phyloP scores from a whole-genome alignment of 2,888 invertebrate genomes.

The Erpobdella octoculata region DNA sequence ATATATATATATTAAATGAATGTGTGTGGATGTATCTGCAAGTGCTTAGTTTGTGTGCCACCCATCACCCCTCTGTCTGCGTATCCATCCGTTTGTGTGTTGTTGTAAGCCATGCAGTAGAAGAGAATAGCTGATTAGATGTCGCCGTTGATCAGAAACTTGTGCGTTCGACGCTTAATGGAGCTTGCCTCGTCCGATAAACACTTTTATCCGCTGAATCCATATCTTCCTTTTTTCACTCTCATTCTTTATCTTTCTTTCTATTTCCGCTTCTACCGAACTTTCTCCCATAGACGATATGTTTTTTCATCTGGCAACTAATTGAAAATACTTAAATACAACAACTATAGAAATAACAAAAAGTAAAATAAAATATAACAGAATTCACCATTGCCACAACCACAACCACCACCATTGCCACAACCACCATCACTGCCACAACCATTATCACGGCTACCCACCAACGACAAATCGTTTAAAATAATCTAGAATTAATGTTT shows the following conservation, averaged over 20 bases:
- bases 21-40: no score
- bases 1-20: no score
- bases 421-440: no score
- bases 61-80: no score
- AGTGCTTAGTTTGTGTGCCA: no score
- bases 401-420: no score
- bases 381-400: no score
- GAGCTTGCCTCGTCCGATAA: constrained; percentile 7
- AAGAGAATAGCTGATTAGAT: constrained; percentile 7
- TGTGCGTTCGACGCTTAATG: not conserved
- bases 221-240: not conserved
- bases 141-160: not conserved
- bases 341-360: not conserved
- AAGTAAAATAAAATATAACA: not conserved
- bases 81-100: no score
- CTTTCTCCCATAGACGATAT: not conserved
- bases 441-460: no score
- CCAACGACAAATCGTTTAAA: no score
- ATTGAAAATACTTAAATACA: not conserved
- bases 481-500: no score
- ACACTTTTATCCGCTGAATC: not conserved
- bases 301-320: not conserved
- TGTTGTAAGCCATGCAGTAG: not conserved
- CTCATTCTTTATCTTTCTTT: not conserved
- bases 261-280: not conserved